A percentile compares a stretch with the other conserved stretches of the same genome.
phyloP scores from a whole-genome alignment of 2,888 invertebrate genomes.

The Andrena hattorfiana region DNA sequence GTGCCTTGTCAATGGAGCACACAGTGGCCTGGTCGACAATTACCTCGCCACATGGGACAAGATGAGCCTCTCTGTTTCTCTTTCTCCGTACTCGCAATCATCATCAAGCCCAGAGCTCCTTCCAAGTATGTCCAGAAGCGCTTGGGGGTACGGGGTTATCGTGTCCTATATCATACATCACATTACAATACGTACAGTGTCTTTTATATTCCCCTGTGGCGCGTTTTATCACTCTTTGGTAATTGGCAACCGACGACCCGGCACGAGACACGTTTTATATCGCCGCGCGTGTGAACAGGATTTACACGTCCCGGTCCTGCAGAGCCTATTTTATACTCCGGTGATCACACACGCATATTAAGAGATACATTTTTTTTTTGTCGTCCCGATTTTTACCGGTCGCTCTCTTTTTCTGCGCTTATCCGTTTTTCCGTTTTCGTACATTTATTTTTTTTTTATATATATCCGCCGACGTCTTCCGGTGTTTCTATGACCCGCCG shows the following conservation, averaged over 20 bases:
- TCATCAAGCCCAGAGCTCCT: slow-evolving; percentile 65
- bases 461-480: slow-evolving; percentile 49
- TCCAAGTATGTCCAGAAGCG: slow-evolving; percentile 68
- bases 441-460: not conserved
- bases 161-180: slow-evolving; percentile 78
- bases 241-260: slow-evolving; percentile 64
- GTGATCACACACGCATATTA: slow-evolving; percentile 39
- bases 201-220: slow-evolving; percentile 56
- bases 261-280: slow-evolving; percentile 52
- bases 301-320: slow-evolving; percentile 56
- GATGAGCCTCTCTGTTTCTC: slow-evolving; percentile 37
- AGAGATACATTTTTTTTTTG: slow-evolving; percentile 16
- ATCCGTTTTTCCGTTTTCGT: slow-evolving; percentile 31
- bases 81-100: slow-evolving; percentile 56
- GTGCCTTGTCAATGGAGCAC: slow-evolving; percentile 55
- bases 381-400: slow-evolving; percentile 49
- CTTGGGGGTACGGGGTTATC: slow-evolving; percentile 64
- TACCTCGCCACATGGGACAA: slow-evolving; percentile 65
- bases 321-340: slow-evolving; percentile 43
- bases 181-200: slow-evolving; percentile 75
- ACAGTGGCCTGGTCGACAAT: slow-evolving; percentile 62
- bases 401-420: slow-evolving; percentile 32
- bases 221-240: slow-evolving; percentile 64
- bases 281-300: slow-evolving; percentile 57
- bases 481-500: slow-evolving; percentile 38